Conservation (phyloP, 2,113 vertebrate genomes). For the Mastomys natalensis region DNA sequence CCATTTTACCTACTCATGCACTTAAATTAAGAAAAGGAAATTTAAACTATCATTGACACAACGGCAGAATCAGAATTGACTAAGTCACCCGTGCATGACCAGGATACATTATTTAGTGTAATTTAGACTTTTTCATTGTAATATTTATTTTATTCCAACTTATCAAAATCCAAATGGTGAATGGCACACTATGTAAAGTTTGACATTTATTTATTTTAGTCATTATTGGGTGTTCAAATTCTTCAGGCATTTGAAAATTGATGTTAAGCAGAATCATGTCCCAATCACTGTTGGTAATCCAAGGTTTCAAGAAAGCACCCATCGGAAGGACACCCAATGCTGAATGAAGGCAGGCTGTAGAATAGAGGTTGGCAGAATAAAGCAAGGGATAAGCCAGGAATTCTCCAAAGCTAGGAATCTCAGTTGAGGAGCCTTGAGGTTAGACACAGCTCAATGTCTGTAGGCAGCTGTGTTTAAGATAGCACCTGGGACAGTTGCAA, state of each 20-base stretch:
- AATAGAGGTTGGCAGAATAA: background rate
- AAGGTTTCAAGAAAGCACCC: background rate
- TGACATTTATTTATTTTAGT: conserved; percentile 33
- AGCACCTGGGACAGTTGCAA: too few relatives aligned
- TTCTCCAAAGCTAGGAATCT: background rate
- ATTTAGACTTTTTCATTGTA: background rate
- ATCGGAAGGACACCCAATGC: background rate
- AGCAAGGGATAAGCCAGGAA: too few relatives aligned
- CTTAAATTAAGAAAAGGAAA: background rate
- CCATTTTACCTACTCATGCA: background rate
- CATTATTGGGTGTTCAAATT: conserved; percentile 6
- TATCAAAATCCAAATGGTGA: conserved; percentile 24
- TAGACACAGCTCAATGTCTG: background rate
- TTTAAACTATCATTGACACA: background rate
- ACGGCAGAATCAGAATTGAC: background rate
- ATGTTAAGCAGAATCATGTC: background rate
- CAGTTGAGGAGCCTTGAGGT: background rate
- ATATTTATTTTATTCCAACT: conserved; percentile 7
- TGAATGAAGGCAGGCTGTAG: background rate
- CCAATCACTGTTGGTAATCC: background rate
- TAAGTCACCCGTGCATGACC: background rate
- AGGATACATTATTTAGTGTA: conserved; percentile 13
- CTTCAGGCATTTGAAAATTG: background rate
- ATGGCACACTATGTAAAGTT: background rate
- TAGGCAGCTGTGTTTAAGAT: too few relatives aligned